phyloP scores from a whole-genome alignment of 2,113 vertebrate species.

The Engystomops pustulosus region DNA sequence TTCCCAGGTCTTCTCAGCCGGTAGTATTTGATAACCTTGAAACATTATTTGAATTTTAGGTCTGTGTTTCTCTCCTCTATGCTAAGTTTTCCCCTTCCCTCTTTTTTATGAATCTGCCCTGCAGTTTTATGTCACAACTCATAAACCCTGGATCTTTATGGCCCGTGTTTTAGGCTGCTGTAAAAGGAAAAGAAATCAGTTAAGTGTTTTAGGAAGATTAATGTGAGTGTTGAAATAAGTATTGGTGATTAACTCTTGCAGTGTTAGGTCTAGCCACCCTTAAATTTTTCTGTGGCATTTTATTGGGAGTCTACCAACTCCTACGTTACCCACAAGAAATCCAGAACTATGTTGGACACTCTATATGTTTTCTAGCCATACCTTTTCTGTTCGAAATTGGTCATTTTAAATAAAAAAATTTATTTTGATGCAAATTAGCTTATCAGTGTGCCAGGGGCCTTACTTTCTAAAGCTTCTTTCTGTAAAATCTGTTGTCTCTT shows the following conservation, averaged over 20 bases:
- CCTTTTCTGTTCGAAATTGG: no score
- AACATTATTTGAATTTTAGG: slow-evolving; percentile 55
- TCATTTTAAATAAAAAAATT: no score
- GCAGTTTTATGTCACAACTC: slow-evolving; percentile 60
- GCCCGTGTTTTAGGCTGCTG: slow-evolving; percentile 55
- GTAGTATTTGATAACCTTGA: slow-evolving; percentile 53
- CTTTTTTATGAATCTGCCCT: slow-evolving; percentile 58
- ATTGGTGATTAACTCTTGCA: slow-evolving; percentile 43
- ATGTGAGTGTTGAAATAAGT: slow-evolving; percentile 51
- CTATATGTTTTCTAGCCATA: no score
- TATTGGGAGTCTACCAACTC: no score
- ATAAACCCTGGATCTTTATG: slow-evolving; percentile 58
- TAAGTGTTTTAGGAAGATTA: slow-evolving; percentile 59
- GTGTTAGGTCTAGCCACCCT: not conserved
- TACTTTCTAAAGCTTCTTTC: no score
- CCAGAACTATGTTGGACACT: no score
- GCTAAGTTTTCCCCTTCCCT: slow-evolving; percentile 37
- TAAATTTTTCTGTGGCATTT: not conserved
- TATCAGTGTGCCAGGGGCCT: no score
- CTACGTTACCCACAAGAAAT: no score
- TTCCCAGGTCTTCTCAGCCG: not conserved
- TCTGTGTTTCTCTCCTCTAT: slow-evolving; percentile 50
- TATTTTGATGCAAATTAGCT: no score
- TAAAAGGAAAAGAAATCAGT: slow-evolving; percentile 55
- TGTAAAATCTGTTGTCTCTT: no score